phyloP scores from a whole-genome alignment of 1,140 invertebrate species.

The Leucophenga varia region DNA sequence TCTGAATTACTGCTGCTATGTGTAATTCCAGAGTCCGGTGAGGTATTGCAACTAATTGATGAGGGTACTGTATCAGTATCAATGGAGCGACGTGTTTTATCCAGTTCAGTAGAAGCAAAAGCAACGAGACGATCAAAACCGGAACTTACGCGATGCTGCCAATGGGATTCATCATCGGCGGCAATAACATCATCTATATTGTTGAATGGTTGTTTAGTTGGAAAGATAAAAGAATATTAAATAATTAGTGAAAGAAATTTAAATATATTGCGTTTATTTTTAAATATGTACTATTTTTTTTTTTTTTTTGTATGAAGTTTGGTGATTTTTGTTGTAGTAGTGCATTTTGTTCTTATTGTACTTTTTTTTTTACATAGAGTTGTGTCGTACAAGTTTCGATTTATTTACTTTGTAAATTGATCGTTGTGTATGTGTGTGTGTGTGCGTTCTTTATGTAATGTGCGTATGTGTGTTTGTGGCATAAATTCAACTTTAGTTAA shows the following conservation, averaged over 20 bases:
- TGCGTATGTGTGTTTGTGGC: no score
- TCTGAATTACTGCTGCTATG: conserved; percentile 61
- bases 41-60: conserved; percentile 66
- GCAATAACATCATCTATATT: conserved; percentile 55
- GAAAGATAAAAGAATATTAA: conserved; percentile 3
- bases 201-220: background rate
- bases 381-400: no score
- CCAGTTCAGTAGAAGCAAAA: conserved; percentile 81
- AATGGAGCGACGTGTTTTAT: conserved; percentile 72
- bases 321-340: background rate
- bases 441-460: no score
- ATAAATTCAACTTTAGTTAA: no score
- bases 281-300: background rate
- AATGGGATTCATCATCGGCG: conserved; percentile 65
- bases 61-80: conserved; percentile 62
- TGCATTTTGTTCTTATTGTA: no score
- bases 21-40: conserved; percentile 72
- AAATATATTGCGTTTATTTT: background rate
- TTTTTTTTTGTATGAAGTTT: conserved; percentile 1
- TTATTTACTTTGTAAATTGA: no score
- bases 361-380: no score
- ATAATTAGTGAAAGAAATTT: no score
- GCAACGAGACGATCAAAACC: conserved; percentile 81
- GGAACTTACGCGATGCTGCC: conserved; percentile 80
- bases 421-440: no score